Conservation (phyloP, 30 jellyfish, hydroid and myxozoan genomes). For the Cassiopea xamachana region DNA sequence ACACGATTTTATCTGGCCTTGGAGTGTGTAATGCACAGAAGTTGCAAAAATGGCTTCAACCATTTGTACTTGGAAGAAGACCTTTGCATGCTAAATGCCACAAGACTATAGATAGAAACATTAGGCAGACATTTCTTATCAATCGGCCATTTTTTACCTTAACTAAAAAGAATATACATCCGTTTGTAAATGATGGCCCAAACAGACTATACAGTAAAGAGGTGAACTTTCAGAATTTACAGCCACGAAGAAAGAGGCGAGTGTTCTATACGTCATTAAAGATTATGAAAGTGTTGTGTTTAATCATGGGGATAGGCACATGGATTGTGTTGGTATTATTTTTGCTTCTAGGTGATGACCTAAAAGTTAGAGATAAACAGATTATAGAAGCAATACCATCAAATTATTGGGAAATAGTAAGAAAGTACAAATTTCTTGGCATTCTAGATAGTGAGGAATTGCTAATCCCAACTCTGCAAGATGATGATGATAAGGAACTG, state of each 20-base stretch:
- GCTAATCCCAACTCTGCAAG: too few relatives aligned
- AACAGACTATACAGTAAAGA: neutral
- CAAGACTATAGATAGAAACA: neutral
- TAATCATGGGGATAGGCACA: constrained; percentile 28
- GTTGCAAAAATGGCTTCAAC: too few relatives aligned
- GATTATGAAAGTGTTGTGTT: neutral
- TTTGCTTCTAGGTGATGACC: constrained; percentile 15
- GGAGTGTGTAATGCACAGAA: too few relatives aligned
- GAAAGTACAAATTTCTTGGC: constrained; percentile 20
- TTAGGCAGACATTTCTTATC: neutral
- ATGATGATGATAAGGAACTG: too few relatives aligned
- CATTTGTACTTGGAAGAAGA: neutral
- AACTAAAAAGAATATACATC: neutral
- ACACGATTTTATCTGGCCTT: too few relatives aligned
- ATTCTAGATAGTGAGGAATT: neutral
- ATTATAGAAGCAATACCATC: neutral
- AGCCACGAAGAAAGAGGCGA: neutral
- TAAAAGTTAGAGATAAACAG: constrained; percentile 14
- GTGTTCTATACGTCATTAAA: neutral
- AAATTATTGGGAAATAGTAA: neutral
- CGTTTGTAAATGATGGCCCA: neutral
- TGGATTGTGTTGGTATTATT: constrained; percentile 27
- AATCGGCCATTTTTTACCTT: neutral
- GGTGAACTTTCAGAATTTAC: neutral
- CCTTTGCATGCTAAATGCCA: neutral